These are phyloP conservation scores for Lepus townsendii DNA, from an alignment of 2,797 vertebrate genomes.

Conservation along the genomic window DNA sequence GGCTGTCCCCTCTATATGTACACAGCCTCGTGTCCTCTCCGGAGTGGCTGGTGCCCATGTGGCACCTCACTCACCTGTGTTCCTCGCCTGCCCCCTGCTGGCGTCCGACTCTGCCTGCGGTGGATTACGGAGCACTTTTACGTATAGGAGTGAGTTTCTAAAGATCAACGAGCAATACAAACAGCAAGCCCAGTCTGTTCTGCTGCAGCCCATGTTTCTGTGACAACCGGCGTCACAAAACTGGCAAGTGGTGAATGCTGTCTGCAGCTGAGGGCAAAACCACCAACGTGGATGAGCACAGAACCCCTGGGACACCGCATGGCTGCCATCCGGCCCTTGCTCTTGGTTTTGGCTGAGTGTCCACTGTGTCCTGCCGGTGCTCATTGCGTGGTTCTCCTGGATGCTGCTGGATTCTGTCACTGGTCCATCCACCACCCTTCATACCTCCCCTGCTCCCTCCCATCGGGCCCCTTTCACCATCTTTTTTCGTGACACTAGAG, in stretches of 20 bases:
- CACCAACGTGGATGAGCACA: not conserved
- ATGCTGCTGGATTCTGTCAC: not conserved
- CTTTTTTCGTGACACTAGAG: not conserved
- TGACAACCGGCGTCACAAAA: not conserved
- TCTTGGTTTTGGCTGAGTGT: not conserved
- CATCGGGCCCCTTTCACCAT: not conserved
- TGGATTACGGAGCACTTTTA: not conserved
- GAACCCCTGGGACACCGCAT: not conserved
- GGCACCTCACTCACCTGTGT: rapidly evolving
- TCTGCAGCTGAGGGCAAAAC: not conserved
- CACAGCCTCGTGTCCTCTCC: not conserved
- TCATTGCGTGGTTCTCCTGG: not conserved
- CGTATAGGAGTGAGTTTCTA: not conserved
- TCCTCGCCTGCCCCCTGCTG: not conserved
- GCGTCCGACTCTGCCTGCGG: not conserved
- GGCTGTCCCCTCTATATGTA: not conserved
- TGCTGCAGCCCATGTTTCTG: not conserved
- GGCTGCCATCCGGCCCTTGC: no score
- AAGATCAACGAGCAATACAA: not conserved
- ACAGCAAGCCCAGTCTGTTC: not conserved
- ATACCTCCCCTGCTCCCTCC: not conserved
- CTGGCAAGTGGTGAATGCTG: not conserved
- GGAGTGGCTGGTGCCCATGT: not conserved
- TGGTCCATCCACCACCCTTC: not conserved
- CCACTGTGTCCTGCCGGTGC: not conserved